Evolutionary conservation across 2,113 vertebrate species (phyloP).

Genomic region (Andinoacara biseriatus): DNA sequence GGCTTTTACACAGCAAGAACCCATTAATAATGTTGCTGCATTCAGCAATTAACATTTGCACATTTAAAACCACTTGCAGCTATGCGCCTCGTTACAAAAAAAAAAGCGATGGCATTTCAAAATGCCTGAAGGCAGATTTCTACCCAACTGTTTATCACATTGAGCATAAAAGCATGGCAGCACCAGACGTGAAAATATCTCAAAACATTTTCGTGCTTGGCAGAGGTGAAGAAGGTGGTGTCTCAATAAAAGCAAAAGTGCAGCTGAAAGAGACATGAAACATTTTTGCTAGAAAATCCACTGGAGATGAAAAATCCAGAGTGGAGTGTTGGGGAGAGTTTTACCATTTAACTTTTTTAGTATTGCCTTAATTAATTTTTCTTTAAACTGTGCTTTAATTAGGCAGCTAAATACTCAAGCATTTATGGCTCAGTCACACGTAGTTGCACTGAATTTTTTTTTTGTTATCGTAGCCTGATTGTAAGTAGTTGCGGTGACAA

Average conservation of each 20-base stretch:
- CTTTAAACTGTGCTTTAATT: background rate
- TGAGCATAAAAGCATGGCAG: background rate
- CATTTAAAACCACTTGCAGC: background rate
- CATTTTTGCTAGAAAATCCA: background rate
- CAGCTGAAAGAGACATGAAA: background rate
- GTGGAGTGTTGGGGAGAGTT: background rate
- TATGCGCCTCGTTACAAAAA: background rate
- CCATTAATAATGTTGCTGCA: background rate
- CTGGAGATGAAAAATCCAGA: background rate
- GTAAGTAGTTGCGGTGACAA: background rate
- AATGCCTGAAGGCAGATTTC: background rate
- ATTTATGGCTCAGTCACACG: background rate
- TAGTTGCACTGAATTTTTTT: background rate
- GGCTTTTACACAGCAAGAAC: background rate
- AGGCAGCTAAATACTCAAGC: background rate
- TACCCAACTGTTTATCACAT: background rate
- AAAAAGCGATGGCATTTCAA: background rate
- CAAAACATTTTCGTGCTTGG: background rate
- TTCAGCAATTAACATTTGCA: background rate
- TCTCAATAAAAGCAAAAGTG: background rate
- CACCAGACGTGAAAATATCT: slow-evolving; percentile 1
- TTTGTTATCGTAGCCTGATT: background rate
- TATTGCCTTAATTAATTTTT: background rate
- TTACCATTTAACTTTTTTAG: background rate
- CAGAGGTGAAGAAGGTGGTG: slow-evolving; percentile 1